Base-by-base conservation (phyloP, 2,113 vertebrate genomes). In the Lagopus muta region DNA sequence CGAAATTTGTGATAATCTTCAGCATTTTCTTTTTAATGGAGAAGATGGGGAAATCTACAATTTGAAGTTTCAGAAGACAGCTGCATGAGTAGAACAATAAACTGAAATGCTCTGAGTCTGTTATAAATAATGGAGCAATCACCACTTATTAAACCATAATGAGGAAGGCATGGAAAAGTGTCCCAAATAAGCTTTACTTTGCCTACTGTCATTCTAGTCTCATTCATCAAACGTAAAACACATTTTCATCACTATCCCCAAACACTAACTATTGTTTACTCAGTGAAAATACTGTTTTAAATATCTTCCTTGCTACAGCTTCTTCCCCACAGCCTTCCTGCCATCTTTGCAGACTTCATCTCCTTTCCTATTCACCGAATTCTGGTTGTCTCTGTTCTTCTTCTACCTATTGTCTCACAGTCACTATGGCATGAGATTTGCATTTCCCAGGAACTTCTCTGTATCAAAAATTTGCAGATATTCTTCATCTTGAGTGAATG, bases 111-210 rank as follows among this genome's bases (percentile, higher is more conserved):
- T 89, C 67, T 24, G 40, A 0, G 88, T 80, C 82, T 92, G 70
- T 71, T 94, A 93, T 90, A 96, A 95, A 93, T 92, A 95, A 95
- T 82, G 43, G 64, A 94, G 75, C 88, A 83, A 95, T 95, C 93
- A 96, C 43, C 93, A 96, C 78, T 91, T 93, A 96, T 93, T 95
- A 96, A 96, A 81, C 72, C 85, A 57, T 92, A 95, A 94, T 86
- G 87, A 97, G 32, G 18, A 94, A 95, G 69, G 82, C 82, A 89
- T 88, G 89, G 82, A 91, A 70, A 94, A 91, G 50, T 62, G 40
- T 88, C 82, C 90, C 72, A 76, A 78, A 90, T 34, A 54, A 22
- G 73, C 66, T 57, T 92, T 64, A 78, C 76, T 91, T 81, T 81
- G 81, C 64, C 86, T 89, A 90, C 85, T 95, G 87, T 84, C 66